Base-by-base conservation (phyloP, 2,888 invertebrate genomes). In the Hypercompe scribonia region DNA sequence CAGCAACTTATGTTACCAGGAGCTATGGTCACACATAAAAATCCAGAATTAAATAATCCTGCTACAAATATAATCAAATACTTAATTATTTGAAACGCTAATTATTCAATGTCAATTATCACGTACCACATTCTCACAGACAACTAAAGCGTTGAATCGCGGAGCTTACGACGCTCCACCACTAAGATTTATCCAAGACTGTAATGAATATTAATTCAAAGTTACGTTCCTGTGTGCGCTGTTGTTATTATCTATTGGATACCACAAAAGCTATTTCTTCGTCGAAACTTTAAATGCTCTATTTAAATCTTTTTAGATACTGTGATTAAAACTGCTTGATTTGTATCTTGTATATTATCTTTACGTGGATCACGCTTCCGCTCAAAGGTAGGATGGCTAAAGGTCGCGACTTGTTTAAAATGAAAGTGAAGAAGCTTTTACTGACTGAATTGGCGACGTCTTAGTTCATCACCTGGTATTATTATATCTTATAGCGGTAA, bases 151-250 rank as follows among this genome's bases (percentile, higher is more conserved):
- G 63, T 69, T 72, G 84, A 87, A 85, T 84, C 81, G 84, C 78
- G 75, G 39, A 75, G 86, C 85, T 87, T 85, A 85, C 82, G 78
- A 81, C 79, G 79, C 78, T 78, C 79, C 73, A 76, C 76, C 72
- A 77, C 79, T 77, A 76, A 84, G 88, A 88, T 88, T 89, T 89
- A 90, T 88, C 88, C 84, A 86, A 88, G 87, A 89, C 88, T 86
- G 86, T 89, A 90, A 92, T 93, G 92, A 92, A 93, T 93, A 92
- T 92, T 92, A 92, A 93, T 90, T 89, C 82, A 84, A 78, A 81
- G 83, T 84, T 84, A 84, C 83, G 71, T 79, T 75, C 74, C 86
- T 83, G 81, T 86, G 81, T 87, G 86, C 87, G 82, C 79, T 78
- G 80, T 86, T 90, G 87, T n/a, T 89, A 90, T 90, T 89, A 90